Evolutionary conservation across 2,888 invertebrate species (phyloP).

Genomic region (Ecliptopera silaceata): DNA sequence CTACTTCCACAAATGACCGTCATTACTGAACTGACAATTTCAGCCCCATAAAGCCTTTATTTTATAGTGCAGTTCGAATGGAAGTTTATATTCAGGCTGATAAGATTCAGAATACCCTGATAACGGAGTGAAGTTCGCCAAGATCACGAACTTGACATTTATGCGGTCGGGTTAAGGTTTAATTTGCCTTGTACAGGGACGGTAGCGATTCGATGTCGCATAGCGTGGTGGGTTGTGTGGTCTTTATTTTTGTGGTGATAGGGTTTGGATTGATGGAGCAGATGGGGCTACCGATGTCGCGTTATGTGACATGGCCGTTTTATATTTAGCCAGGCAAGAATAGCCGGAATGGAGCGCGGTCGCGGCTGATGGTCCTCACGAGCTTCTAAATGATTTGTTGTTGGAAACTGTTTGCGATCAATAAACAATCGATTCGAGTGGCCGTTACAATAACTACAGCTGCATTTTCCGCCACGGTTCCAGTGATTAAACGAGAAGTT

Average conservation of each 20-base stretch:
- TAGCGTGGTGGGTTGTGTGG: conserved; percentile 6
- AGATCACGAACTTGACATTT: conserved; percentile 24
- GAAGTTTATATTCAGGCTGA: conserved; percentile 14
- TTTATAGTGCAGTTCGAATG: conserved; percentile 8
- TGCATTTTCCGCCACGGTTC: neutral
- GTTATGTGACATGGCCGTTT: conserved; percentile 66
- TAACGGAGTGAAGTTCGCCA: conserved; percentile 6
- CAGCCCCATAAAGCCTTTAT: conserved; percentile 14
- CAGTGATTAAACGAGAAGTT: neutral
- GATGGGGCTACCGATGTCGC: conserved; percentile 61
- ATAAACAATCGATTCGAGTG: conserved; percentile 33
- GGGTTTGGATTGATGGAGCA: conserved; percentile 47
- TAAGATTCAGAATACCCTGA: conserved; percentile 19
- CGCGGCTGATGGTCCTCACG: conserved; percentile 30
- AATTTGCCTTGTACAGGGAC: conserved; percentile 17
- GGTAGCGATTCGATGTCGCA: conserved; percentile 11
- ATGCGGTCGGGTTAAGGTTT: conserved; percentile 17
- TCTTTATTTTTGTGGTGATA: conserved; percentile 36
- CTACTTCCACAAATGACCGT: conserved; percentile 7
- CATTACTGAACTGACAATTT: conserved; percentile 16
- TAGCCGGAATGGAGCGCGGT: conserved; percentile 47
- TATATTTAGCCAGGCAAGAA: conserved; percentile 72
- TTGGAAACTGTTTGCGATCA: conserved; percentile 34
- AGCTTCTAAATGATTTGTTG: conserved; percentile 39
- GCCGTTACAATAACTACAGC: conserved; percentile 2